These are phyloP conservation scores for Schizothorax lantsangensis DNA, from an alignment of 2,797 vertebrate genomes.

Conservation along the genomic window DNA sequence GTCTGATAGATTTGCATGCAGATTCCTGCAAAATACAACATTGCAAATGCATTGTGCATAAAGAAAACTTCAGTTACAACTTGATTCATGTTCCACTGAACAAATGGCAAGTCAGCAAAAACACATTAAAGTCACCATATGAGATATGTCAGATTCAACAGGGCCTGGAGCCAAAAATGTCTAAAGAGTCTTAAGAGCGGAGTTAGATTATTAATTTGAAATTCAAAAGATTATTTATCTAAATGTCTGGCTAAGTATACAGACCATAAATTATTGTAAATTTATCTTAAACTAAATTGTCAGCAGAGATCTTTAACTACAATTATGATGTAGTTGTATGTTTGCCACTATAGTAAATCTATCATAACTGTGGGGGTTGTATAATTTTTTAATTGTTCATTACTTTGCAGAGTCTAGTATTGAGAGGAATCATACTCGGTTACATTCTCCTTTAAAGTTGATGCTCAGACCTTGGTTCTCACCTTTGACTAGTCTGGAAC, in stretches of 20 bases:
- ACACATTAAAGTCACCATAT: conserved; percentile 37
- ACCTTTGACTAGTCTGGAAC: conserved; percentile 70
- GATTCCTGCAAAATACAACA: background rate
- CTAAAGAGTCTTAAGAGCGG: conserved; percentile 2
- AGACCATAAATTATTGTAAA: conserved; percentile 33
- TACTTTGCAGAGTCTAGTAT: conserved; percentile 38
- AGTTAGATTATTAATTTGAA: conserved; percentile 14
- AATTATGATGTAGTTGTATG: conserved; percentile 26
- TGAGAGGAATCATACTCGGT: conserved; percentile 45
- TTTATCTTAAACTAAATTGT: conserved; percentile 38
- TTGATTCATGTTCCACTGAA: conserved; percentile 29
- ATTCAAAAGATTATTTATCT: conserved; percentile 37
- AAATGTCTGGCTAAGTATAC: conserved; percentile 36
- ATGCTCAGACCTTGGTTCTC: conserved; percentile 67
- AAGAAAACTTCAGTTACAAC: conserved; percentile 2
- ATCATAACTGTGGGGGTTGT: conserved; percentile 15
- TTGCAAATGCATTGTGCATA: background rate
- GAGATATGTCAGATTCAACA: conserved; percentile 28
- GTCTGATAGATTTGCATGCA: background rate
- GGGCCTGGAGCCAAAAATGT: conserved; percentile 25
- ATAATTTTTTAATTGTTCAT: conserved; percentile 40
- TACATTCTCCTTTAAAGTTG: conserved; percentile 55
- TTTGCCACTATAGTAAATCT: conserved; percentile 28
- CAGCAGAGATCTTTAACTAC: conserved; percentile 16
- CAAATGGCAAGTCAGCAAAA: conserved; percentile 41